Base-by-base conservation (phyloP, 2,888 invertebrate genomes). In the Callinectes sapidus region DNA sequence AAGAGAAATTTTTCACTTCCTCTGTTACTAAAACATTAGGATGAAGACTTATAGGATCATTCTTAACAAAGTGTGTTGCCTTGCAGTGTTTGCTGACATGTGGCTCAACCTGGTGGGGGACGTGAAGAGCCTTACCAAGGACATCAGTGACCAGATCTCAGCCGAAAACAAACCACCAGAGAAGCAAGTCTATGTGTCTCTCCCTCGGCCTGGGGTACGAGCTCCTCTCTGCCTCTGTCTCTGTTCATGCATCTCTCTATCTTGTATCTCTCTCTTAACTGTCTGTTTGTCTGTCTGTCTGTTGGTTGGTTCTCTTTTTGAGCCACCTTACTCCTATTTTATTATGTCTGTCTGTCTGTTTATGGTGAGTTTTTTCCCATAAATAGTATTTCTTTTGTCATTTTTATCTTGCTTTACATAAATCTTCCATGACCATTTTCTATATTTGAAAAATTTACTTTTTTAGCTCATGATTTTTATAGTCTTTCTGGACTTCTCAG, bases 61-160 rank as follows among this genome's bases (percentile, higher is more conserved):
- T 71, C 35, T 28, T 32, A n/a, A 71, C 90, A 10, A 35, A 39
- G 77, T 39, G 61, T 61, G 28, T 71, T n/a, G 71, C 66, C 42
- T 48, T 48, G n/a, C 95, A 96, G 98, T 98, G 95, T 98, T 98
- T 95, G 97, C 98, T 55, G 98, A 98, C 95, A 98, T 98, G 98
- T 99, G 99, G 98, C 98, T 98, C 95, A 98, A 98, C 97, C 96
- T 99, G 94, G 97, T 98, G 95, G 97, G 97, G 39, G 99, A 99
- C 96, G 97, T 99, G n/a, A 97, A 98, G 91, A 97, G 98, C 42
- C 97, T 99, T 94, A 98, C 98, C 71, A 97, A 98, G 95, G 98
- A 99, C 95, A 97, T 99, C 90, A 97, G 96, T 94, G 96, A 96
- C 94, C 98, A 95, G 97, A 98, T 96, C 96, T 97, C 95, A 97